These are phyloP conservation scores for Planiliza haematocheilus DNA, from an alignment of 2,113 vertebrate genomes.

Conservation along the genomic window DNA sequence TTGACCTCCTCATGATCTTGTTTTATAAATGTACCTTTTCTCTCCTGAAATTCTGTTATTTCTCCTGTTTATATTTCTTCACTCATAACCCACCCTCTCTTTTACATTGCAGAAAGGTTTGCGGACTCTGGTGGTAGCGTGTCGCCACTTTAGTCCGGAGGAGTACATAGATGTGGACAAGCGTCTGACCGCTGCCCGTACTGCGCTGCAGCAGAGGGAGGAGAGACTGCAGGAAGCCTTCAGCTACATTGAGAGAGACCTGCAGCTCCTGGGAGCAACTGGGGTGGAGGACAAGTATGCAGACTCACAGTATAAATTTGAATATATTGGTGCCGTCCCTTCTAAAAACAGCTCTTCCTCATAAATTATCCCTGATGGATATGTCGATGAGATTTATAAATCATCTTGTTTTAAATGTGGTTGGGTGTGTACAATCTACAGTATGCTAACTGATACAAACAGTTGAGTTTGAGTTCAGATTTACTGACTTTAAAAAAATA, in stretches of 20 bases:
- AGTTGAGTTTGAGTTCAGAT: too few relatives aligned
- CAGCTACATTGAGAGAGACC: slow-evolving; percentile 91
- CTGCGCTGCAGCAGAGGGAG: slow-evolving; percentile 94
- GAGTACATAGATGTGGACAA: slow-evolving; percentile 90
- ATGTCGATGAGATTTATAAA: background rate
- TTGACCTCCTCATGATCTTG: background rate
- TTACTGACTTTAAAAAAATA: too few relatives aligned
- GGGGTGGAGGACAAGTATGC: slow-evolving; percentile 97
- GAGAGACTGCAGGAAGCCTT: slow-evolving; percentile 90
- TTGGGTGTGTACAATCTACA: too few relatives aligned
- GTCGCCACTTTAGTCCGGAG: slow-evolving; percentile 89
- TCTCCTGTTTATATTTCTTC: background rate
- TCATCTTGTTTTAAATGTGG: too few relatives aligned
- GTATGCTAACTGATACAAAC: too few relatives aligned
- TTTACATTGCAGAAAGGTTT: slow-evolving; percentile 91
- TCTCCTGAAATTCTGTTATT: background rate
- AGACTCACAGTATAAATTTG: slow-evolving; percentile 13
- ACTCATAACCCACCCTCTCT: background rate
- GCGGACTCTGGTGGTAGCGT: slow-evolving; percentile 94
- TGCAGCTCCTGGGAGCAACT: slow-evolving; percentile 94
- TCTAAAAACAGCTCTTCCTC: background rate
- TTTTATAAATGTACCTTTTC: background rate
- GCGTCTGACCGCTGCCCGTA: slow-evolving; percentile 89
- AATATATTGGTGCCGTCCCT: slow-evolving; percentile 5
- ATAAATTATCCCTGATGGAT: background rate